Evolutionary conservation across 2,888 invertebrate species (phyloP).

Genomic region (Andrena marginata): DNA sequence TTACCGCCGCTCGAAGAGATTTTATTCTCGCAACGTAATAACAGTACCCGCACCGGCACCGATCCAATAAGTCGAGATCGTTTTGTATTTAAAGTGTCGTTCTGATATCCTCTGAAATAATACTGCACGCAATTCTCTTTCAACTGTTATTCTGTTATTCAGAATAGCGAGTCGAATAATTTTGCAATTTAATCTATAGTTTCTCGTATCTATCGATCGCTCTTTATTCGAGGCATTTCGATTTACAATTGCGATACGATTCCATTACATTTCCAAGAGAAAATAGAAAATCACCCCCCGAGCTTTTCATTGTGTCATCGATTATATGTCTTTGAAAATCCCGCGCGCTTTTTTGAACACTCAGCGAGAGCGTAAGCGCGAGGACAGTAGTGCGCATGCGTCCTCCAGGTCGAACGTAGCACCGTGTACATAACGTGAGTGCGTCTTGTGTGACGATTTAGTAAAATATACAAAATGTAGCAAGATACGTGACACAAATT

Average conservation of each 20-base stretch:
- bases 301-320: background rate
- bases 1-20: constrained; percentile 3
- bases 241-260: background rate
- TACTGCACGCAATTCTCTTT: background rate
- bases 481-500: background rate
- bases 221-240: background rate
- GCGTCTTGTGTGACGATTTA: background rate
- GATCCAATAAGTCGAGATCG: constrained; percentile 16
- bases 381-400: background rate
- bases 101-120: background rate
- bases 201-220: background rate
- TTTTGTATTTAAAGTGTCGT: background rate
- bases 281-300: background rate
- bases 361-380: background rate
- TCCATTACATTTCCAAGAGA: background rate
- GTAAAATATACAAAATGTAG: background rate
- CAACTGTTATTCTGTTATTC: background rate
- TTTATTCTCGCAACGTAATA: constrained; percentile 38
- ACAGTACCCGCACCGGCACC: background rate
- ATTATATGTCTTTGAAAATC: background rate
- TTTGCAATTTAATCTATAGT: background rate
- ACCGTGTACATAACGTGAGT: background rate
- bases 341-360: background rate
- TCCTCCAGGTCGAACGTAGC: background rate
- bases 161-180: no score